Evolutionary conservation across 1,140 invertebrate species (phyloP), one percentile per base, ranked within the genome.

Genomic region (Cephus cinctus): DNA sequence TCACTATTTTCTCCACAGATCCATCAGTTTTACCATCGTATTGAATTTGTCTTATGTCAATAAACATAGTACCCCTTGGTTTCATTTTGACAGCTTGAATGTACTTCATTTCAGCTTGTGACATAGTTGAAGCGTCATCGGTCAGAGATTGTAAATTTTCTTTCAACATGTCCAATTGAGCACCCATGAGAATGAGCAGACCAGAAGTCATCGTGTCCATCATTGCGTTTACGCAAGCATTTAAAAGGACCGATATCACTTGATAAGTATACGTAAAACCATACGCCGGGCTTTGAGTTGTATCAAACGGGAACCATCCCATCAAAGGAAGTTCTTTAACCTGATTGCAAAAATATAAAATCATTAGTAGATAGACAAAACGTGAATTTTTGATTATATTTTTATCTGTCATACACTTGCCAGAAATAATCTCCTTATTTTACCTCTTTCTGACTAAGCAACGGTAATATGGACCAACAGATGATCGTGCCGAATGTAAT

Each of bases 301-400:
- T 54, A 25, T 54, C 34, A 43, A 63, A 69, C 12, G 66, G 66
- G 52, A 52, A 65, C 62, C 62, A 69, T 3, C 53, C 59, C 36
- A 46, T 53, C 20, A 65, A 53, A 5, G 62, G 61, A 54, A 42
- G n/a, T 9, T 46, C 14, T 14, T 23, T 36, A 8, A 3, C 34
- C n/a, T n/a, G n/a, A n/a, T n/a, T n/a, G n/a, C n/a, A n/a, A n/a
- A n/a, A n/a, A n/a, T n/a, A n/a, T n/a, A n/a, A n/a, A n/a, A n/a
- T n/a, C n/a, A n/a, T n/a, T n/a, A n/a, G n/a, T n/a, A n/a, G n/a
- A n/a, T n/a, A n/a, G n/a, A n/a, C n/a, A n/a, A n/a, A n/a, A n/a
- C n/a, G n/a, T n/a, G n/a, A n/a, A n/a, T n/a, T n/a, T n/a, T n/a
- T n/a, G n/a, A n/a, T n/a, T n/a, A n/a, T n/a, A n/a, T n/a, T n/a